phyloP scores from a whole-genome alignment of 1,140 invertebrate genomes.

The Dryas iulia region DNA sequence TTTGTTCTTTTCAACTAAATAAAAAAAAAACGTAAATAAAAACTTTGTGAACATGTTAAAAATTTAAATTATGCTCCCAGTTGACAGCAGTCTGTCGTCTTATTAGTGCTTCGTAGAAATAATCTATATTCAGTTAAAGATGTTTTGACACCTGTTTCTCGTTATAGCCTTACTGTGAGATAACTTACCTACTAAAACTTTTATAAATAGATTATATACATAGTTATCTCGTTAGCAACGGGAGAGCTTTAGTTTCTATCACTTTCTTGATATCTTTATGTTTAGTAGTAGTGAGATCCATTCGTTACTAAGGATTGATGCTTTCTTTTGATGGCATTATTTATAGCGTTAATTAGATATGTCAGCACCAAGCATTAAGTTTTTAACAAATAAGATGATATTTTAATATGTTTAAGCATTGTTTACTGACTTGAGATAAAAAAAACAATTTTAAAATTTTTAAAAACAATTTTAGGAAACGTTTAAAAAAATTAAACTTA shows the following conservation, averaged over 20 bases:
- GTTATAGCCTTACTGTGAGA: constrained; percentile 3
- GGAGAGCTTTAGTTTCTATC: neutral
- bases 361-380: neutral
- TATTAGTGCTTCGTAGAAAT: constrained; percentile 8
- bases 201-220: neutral
- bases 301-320: neutral
- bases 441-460: too few relatives aligned
- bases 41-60: neutral
- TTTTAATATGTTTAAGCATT: too few relatives aligned
- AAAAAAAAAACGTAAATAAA: neutral
- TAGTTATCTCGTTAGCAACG: neutral
- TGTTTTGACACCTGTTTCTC: constrained; percentile 33
- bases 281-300: neutral
- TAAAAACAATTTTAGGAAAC: too few relatives aligned
- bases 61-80: neutral
- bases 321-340: neutral
- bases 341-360: neutral
- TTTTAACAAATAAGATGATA: neutral
- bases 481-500: too few relatives aligned
- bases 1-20: too few relatives aligned
- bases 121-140: constrained; percentile 15
- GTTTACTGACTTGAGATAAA: too few relatives aligned
- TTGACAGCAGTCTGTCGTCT: constrained; percentile 8
- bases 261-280: neutral
- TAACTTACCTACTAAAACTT: constrained; percentile 2